Evolutionary conservation across 2,113 vertebrate genomes (phyloP).

Genomic region (Ciconia boyciana): DNA sequence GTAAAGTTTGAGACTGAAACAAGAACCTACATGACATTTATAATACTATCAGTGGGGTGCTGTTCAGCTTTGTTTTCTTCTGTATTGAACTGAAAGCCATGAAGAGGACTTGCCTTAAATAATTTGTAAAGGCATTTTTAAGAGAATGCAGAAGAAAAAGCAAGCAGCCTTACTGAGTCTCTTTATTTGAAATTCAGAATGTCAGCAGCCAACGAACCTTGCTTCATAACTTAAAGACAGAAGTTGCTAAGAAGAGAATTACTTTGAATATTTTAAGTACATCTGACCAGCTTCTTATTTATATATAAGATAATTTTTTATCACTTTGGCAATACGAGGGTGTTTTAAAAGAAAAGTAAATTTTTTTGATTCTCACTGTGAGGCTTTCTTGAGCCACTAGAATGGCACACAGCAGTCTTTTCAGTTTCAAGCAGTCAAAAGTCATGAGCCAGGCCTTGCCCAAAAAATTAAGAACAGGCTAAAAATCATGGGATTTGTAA

Average conservation of each 20-base stretch:
- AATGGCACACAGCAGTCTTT: not conserved
- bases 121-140: slow-evolving; percentile 28
- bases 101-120: not conserved
- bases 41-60: not conserved
- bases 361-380: not conserved
- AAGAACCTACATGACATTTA: not conserved
- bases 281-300: slow-evolving; percentile 41
- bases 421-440: not conserved
- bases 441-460: not conserved
- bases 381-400: not conserved
- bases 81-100: not conserved
- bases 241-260: slow-evolving; percentile 30
- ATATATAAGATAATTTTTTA: not conserved
- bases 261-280: slow-evolving; percentile 45
- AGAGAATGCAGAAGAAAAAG: not conserved
- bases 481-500: not conserved
- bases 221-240: not conserved
- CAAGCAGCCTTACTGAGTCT: not conserved
- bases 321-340: not conserved
- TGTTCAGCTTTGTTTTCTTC: not conserved
- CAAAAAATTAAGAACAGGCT: not conserved
- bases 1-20: not conserved
- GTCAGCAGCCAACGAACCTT: slow-evolving; percentile 41
- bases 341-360: not conserved
- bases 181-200: slow-evolving; percentile 34